These are phyloP conservation scores for Zhuqinia jingwanae DNA, from an alignment of 2,888 invertebrate species.

Conservation along the genomic window DNA sequence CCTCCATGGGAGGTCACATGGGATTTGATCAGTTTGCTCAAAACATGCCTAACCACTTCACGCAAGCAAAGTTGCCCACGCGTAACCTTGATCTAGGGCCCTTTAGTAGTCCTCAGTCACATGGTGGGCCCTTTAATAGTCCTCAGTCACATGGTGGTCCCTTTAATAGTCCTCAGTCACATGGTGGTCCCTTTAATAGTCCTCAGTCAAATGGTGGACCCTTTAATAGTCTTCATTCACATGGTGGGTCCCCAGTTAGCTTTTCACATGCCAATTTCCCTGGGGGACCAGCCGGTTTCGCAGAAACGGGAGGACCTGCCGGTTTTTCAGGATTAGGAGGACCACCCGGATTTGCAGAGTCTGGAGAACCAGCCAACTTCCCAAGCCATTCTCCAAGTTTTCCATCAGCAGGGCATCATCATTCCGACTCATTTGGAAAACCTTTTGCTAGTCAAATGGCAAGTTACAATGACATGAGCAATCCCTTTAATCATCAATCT, in stretches of 20 bases:
- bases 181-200: neutral
- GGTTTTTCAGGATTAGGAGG: too few species aligned
- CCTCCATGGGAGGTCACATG: constrained; percentile 5
- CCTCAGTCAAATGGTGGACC: neutral
- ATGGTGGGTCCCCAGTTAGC: neutral
- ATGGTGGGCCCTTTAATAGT: neutral
- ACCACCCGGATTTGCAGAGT: too few species aligned
- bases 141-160: neutral
- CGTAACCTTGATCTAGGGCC: constrained; percentile 6
- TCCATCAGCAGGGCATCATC: neutral
- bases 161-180: neutral
- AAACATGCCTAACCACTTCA: constrained; percentile 55
- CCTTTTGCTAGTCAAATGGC: constrained; percentile 21
- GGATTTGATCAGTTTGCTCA: constrained; percentile 53
- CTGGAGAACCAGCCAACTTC: neutral
- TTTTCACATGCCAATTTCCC: constrained; percentile 8
- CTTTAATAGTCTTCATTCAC: neutral
- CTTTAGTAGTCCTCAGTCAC: neutral
- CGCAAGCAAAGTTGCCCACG: constrained; percentile 18
- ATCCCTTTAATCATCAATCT: neutral
- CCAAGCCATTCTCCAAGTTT: constrained; percentile 17
- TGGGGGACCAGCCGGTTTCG: neutral
- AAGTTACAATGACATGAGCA: constrained; percentile 21
- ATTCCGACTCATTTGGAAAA: constrained; percentile 4
- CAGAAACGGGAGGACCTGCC: too few species aligned